Evolutionary conservation across 37 sponge, comb jelly and placozoan species (phyloP), one percentile per base, ranked within the genome.

Genomic region (Axinella damicornis): DNA sequence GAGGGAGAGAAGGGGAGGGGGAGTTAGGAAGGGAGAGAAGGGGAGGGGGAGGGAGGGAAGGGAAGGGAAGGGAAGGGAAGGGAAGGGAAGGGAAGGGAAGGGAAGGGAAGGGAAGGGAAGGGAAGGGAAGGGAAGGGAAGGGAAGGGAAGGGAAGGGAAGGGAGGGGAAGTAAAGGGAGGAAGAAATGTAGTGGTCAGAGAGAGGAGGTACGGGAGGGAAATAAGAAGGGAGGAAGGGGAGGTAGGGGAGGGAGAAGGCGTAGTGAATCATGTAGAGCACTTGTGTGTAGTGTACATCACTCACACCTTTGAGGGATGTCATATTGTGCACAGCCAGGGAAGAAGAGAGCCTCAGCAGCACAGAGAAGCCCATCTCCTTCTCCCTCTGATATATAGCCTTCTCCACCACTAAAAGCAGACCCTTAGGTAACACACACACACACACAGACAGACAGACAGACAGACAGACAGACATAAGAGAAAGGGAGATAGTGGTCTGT

Each of bases 321-420:
- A 90, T 85, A 73, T 90, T 72, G 32, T 80, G 81, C n/a, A 87
- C 83, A 67, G 92, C 88, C 9, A 82, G 25, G 52, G 92, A 87
- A 34, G 35, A 24, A n/a, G 92, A 73, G 15, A 91, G 92, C 14
- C 40, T 80, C 30, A 64, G 31, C 33, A 91, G 71, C 0, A 76
- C 72, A 0, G 14, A 18, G 6, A 69, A 12, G 2, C 73, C 82
- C 19, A 37, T 14, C 40, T 63, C 77, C 61, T 53, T 73, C 78
- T 80, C 87, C 35, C 62, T 75, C 12, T 87, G 86, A 52, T 53
- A 61, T 15, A 46, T 24, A 9, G 72, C 63, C 34, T 73, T 66
- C 34, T 89, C 73, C n/a, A 53, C 22, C 12, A 64, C 74, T 56
- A 33, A 37, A 71, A 40, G 38, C 18, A 81, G 27, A 52, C 62